Percentiles rank a stretch among this genome's conserved stretches.
phyloP scores from a whole-genome alignment of 2,888 invertebrate species.

The Caradrina clavipalpis region DNA sequence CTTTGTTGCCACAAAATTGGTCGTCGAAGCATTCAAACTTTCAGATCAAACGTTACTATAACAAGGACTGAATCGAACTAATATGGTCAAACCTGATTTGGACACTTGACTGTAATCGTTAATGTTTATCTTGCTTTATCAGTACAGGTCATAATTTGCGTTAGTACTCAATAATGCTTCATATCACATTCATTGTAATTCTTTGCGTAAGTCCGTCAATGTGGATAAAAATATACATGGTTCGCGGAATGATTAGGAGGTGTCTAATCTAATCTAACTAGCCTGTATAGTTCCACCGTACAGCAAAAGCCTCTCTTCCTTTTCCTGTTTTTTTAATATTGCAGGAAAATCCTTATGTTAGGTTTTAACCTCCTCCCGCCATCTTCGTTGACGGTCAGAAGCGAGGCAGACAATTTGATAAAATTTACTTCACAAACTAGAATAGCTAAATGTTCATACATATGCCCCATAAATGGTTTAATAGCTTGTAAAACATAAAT shows the following conservation, averaged over 20 bases:
- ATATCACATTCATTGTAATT: not conserved
- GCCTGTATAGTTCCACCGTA: not conserved
- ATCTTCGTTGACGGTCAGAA: too few relatives aligned
- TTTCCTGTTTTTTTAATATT: not conserved
- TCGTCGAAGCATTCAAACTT: not conserved
- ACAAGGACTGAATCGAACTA: not conserved
- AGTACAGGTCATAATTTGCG: not conserved
- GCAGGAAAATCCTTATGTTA: not conserved
- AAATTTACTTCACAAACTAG: not conserved
- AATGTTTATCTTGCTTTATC: conserved; percentile 21
- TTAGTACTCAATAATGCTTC: not conserved
- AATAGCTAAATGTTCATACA: not conserved
- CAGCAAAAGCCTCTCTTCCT: not conserved
- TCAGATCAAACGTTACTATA: not conserved
- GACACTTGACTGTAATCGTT: not conserved
- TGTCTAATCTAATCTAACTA: not conserved
- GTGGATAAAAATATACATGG: not conserved
- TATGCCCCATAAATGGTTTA: not conserved
- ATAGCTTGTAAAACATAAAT: not conserved
- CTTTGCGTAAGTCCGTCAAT: not conserved
- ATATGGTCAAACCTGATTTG: conserved; percentile 2
- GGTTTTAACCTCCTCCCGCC: too few relatives aligned
- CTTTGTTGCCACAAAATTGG: not conserved
- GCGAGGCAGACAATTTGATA: too few relatives aligned
- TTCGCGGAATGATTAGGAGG: not conserved